phyloP scores from a whole-genome alignment of 2,888 invertebrate genomes.

The Notocelia uddmanniana region DNA sequence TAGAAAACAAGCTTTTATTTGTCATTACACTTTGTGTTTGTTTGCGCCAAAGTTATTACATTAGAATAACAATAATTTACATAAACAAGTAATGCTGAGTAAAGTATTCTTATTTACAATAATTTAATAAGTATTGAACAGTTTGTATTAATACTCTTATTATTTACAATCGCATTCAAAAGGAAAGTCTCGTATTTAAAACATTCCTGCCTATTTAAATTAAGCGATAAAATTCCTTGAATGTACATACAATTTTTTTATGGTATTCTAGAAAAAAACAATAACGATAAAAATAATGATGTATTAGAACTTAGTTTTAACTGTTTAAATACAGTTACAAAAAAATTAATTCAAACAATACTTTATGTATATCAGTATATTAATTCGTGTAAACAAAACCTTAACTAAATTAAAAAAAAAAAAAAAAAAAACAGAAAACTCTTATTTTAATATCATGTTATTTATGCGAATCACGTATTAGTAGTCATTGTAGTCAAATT shows the following conservation, averaged over 20 bases:
- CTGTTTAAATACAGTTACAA: background rate
- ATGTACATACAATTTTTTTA: no score
- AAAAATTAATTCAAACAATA: background rate
- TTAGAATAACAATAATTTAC: constrained; percentile 36
- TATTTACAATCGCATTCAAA: constrained; percentile 37
- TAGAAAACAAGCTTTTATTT: constrained; percentile 79
- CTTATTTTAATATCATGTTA: background rate
- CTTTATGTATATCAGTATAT: background rate
- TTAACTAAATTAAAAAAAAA: no score
- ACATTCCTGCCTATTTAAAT: constrained; percentile 5
- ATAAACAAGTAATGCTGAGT: constrained; percentile 11
- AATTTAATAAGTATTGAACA: constrained; percentile 35
- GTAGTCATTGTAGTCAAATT: background rate
- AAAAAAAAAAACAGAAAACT: no score
- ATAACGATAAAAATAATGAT: background rate
- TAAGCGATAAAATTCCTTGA: background rate
- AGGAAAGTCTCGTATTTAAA: constrained; percentile 7
- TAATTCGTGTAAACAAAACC: background rate
- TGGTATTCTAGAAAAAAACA: background rate
- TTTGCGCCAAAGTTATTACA: constrained; percentile 46
- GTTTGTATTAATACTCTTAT: constrained; percentile 27
- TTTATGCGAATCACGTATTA: background rate
- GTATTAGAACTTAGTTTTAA: background rate
- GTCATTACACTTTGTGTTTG: constrained; percentile 75
- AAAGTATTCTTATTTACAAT: constrained; percentile 41